phyloP scores from a whole-genome alignment of 2,888 invertebrate genomes.

The Macrosoma leucophasiata region DNA sequence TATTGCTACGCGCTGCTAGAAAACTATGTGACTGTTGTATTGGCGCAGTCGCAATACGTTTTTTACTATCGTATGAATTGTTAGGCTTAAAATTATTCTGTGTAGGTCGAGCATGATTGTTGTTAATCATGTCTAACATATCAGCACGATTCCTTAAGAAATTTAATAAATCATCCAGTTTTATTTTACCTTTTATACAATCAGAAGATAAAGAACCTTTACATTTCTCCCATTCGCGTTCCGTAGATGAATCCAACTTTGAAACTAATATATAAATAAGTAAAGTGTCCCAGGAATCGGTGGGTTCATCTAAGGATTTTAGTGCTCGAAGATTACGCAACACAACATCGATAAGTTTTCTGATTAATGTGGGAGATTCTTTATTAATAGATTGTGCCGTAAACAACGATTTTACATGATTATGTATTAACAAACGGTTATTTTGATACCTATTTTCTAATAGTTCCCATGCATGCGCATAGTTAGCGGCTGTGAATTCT shows the following conservation, averaged over 20 bases:
- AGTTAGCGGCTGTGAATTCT: slow-evolving; percentile 14
- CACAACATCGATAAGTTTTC: slow-evolving; percentile 9
- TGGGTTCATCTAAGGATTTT: too few relatives aligned
- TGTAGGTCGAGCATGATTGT: too few relatives aligned
- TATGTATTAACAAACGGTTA: slow-evolving; percentile 10
- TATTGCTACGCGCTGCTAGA: too few relatives aligned
- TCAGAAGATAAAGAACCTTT: background rate
- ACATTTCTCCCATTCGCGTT: slow-evolving; percentile 19
- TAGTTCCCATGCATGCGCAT: slow-evolving; percentile 14
- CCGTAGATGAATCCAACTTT: slow-evolving; percentile 15
- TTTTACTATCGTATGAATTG: too few relatives aligned
- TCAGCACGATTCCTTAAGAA: slow-evolving; percentile 12
- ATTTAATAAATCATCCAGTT: slow-evolving; percentile 7
- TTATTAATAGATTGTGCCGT: slow-evolving; percentile 2
- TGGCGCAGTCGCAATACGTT: too few relatives aligned
- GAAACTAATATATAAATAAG: slow-evolving; percentile 14
- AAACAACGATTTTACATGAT: slow-evolving; percentile 14
- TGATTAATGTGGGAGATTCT: slow-evolving; percentile 9
- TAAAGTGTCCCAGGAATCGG: slow-evolving; percentile 15
- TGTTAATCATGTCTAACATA: too few relatives aligned
- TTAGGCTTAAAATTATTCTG: too few relatives aligned
- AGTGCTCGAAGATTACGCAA: too few relatives aligned
- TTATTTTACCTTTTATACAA: background rate
- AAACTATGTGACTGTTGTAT: too few relatives aligned
- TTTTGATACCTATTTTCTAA: slow-evolving; percentile 12